phyloP scores from a whole-genome alignment of 2,113 vertebrate genomes.

The Brachypodius melanocephalos region DNA sequence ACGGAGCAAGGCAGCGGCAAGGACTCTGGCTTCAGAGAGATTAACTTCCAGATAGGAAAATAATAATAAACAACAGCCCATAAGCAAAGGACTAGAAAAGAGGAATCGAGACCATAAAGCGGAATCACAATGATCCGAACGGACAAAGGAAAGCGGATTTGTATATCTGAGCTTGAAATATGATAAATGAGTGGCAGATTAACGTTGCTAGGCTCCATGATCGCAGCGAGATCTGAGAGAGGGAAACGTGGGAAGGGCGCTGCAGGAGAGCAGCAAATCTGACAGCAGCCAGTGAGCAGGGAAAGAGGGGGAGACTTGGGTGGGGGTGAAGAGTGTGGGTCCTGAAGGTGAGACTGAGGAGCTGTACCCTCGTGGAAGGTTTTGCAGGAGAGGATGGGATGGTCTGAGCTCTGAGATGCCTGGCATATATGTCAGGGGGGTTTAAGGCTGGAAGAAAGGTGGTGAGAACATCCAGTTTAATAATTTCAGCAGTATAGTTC shows the following conservation, averaged over 20 bases:
- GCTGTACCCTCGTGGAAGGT: not conserved
- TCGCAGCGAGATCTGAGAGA: not conserved
- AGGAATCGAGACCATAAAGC: conserved; percentile 13
- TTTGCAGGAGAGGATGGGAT: not conserved
- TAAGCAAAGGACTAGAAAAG: conserved; percentile 25
- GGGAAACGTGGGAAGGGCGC: not conserved
- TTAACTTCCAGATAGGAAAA: conserved; percentile 61
- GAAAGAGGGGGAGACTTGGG: not conserved
- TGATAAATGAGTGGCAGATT: conserved; percentile 55
- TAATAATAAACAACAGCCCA: conserved; percentile 53
- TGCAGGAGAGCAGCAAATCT: not conserved
- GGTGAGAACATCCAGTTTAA: accelerated
- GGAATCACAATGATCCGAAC: not conserved
- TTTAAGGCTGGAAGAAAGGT: not conserved
- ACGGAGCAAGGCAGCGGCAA: not conserved
- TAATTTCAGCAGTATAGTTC: not conserved
- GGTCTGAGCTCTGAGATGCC: not conserved
- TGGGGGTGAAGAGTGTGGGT: accelerated
- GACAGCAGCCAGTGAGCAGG: not conserved
- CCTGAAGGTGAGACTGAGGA: not conserved
- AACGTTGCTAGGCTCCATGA: conserved; percentile 53
- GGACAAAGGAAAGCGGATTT: conserved; percentile 44
- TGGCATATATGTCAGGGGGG: accelerated
- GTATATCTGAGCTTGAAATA: conserved; percentile 42
- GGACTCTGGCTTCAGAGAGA: conserved; percentile 58